Base-by-base conservation (phyloP, 2,797 vertebrate genomes). In the Chrosomus eos region DNA sequence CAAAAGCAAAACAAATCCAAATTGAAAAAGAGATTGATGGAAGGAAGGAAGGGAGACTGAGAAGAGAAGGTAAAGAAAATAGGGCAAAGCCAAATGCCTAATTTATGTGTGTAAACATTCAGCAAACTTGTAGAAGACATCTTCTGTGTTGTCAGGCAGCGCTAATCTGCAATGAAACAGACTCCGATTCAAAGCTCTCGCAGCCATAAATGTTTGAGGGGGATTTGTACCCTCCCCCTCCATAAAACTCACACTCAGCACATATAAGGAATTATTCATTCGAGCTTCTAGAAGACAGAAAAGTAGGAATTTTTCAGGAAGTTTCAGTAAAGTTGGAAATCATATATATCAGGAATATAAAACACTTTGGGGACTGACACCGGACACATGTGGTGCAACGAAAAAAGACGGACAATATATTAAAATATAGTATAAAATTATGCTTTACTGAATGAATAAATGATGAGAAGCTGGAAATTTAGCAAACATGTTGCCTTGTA, bases 91-190 rank as follows among this genome's bases (percentile, higher is more conserved):
- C 77, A 87, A 86, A 87, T 28, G 79, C 68, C 81, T 87, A 85
- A 88, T 87, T 75, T 82, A 71, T 64, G 85, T 85, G 88, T 66
- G 80, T 76, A 86, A 87, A 91, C 90, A 87, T 88, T 88, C 90
- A 72, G 89, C 74, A 84, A 89, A 84, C 76, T 87, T 87, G 36
- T 81, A 85, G 88, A 67, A 81, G 83, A 85, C 80, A 77, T 90
- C 76, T 84, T 82, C 14, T 76, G 78, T 74, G 36, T 78, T 45
- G 88, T 92, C 85, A 89, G 84, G 71, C 87, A 51, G 83, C n/a
- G 86, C 90, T 89, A 91, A 91, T 91, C 87, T 84, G 18, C 62
- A 70, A 91, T 91, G 85, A 92, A 91, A 89, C 86, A 90, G 87
- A 88, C 89, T 86, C 82, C 1, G 71, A 90, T 89, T 92, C 88